Conservation (phyloP, 2,888 invertebrate species). For the Argyresthia albistria region DNA sequence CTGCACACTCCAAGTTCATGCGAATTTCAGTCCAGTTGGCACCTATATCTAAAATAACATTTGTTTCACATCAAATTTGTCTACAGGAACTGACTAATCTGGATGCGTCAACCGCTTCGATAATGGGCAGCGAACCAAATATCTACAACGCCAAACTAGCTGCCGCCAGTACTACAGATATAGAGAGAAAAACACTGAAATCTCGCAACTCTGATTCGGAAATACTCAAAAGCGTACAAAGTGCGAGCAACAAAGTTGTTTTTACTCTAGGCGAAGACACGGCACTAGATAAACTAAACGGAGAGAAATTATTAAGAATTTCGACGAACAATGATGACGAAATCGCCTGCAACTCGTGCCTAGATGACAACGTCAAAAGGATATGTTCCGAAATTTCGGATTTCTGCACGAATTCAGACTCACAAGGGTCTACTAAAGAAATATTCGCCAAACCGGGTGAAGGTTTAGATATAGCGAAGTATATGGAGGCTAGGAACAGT, state of each 20-base stretch:
- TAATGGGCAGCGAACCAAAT: slow-evolving; percentile 65
- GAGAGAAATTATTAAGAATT: slow-evolving; percentile 37
- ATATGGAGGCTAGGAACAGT: slow-evolving; percentile 21
- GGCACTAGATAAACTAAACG: slow-evolving; percentile 16
- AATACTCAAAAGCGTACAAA: slow-evolving; percentile 23
- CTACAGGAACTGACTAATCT: slow-evolving; percentile 43
- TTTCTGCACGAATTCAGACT: slow-evolving; percentile 26
- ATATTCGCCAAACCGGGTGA: slow-evolving; percentile 16
- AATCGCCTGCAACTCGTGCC: slow-evolving; percentile 19
- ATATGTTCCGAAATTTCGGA: slow-evolving; percentile 52
- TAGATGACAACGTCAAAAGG: slow-evolving; percentile 40
- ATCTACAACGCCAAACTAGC: slow-evolving; percentile 50
- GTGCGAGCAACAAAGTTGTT: slow-evolving; percentile 28
- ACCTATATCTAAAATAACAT: slow-evolving; percentile 4
- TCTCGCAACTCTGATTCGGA: slow-evolving; percentile 54
- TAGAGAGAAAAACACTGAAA: slow-evolving; percentile 21
- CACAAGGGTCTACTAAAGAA: slow-evolving; percentile 10
- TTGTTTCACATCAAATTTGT: slow-evolving; percentile 3
- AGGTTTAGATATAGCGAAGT: slow-evolving; percentile 24
- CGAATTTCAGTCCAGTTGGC: no score
- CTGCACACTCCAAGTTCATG: no score
- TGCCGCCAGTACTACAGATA: slow-evolving; percentile 20
- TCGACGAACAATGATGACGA: slow-evolving; percentile 54
- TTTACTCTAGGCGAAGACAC: slow-evolving; percentile 51
- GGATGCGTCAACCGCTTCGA: slow-evolving; percentile 52